Conservation (phyloP, 2,888 invertebrate species). For the Drosophila suboccidentalis region DNA sequence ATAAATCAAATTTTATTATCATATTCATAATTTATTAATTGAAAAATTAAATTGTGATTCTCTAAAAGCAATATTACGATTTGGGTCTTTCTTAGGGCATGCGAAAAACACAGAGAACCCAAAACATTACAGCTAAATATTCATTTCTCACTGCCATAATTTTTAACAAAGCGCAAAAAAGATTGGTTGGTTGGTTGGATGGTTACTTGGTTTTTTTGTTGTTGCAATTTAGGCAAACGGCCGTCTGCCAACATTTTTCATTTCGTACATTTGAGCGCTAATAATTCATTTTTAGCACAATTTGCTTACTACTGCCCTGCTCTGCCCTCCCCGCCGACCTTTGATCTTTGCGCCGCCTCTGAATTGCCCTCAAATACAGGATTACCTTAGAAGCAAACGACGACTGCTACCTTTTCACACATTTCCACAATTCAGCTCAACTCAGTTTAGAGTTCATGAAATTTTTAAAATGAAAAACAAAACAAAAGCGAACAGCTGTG, state of each 20-base stretch:
- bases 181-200: constrained; percentile 32
- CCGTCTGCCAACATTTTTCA: constrained; percentile 67
- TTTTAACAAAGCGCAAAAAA: constrained; percentile 59
- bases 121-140: constrained; percentile 43
- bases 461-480: constrained; percentile 56
- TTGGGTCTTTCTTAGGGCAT: constrained; percentile 20
- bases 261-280: constrained; percentile 64
- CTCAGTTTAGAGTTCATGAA: constrained; percentile 66
- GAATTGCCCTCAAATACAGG: constrained; percentile 49
- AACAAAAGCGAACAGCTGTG: constrained; percentile 43
- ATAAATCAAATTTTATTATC: no score
- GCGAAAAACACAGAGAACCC: constrained; percentile 11
- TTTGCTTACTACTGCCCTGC: constrained; percentile 53
- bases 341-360: constrained; percentile 47
- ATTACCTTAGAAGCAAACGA: constrained; percentile 55
- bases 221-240: constrained; percentile 68
- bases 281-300: constrained; percentile 82
- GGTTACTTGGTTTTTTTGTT: constrained; percentile 36
- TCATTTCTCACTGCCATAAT: constrained; percentile 69
- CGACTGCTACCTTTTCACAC: constrained; percentile 58
- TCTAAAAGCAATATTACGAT: not conserved
- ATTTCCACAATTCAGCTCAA: constrained; percentile 34
- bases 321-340: constrained; percentile 18
- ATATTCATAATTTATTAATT: not conserved
- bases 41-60: not conserved